phyloP scores from a whole-genome alignment of 2,797 vertebrate genomes.

The Echiichthys vipera region DNA sequence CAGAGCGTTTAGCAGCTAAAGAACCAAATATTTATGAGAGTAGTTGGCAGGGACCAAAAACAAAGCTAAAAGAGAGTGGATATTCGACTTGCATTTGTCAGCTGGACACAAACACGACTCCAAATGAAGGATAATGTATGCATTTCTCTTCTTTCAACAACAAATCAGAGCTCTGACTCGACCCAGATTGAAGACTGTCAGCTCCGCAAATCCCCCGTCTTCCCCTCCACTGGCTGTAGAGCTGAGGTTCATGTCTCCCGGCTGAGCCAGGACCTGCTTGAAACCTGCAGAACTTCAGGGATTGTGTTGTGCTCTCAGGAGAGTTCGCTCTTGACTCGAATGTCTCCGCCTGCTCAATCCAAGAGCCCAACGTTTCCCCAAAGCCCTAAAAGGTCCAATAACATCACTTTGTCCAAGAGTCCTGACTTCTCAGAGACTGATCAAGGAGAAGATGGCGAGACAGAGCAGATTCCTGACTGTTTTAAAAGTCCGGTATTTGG shows the following conservation, averaged over 20 bases:
- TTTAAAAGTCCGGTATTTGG: slow-evolving; percentile 59
- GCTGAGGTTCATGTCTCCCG: slow-evolving; percentile 81
- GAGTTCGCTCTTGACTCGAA: background rate
- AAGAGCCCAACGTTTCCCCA: slow-evolving; percentile 56
- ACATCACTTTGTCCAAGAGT: slow-evolving; percentile 20
- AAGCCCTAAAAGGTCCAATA: slow-evolving; percentile 24
- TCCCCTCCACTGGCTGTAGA: slow-evolving; percentile 43
- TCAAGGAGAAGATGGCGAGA: background rate
- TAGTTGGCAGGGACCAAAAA: background rate
- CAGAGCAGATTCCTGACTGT: background rate
- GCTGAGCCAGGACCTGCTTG: slow-evolving; percentile 85
- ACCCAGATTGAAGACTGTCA: slow-evolving; percentile 57
- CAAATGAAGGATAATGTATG: background rate
- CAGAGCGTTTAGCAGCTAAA: background rate
- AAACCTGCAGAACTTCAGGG: slow-evolving; percentile 78
- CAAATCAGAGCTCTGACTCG: slow-evolving; percentile 61
- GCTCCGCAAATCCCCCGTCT: slow-evolving; percentile 50
- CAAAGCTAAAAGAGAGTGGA: background rate
- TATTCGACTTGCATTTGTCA: background rate
- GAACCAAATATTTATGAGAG: background rate
- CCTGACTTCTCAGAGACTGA: slow-evolving; percentile 22
- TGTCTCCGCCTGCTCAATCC: background rate
- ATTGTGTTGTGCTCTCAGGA: slow-evolving; percentile 69
- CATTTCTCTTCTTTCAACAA: slow-evolving; percentile 3
- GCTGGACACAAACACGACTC: background rate